A percentile compares a stretch with the other conserved stretches of the same genome.
These are phyloP conservation scores for Griposia aprilina DNA, from an alignment of 2,888 invertebrate species.

Conservation along the genomic window DNA sequence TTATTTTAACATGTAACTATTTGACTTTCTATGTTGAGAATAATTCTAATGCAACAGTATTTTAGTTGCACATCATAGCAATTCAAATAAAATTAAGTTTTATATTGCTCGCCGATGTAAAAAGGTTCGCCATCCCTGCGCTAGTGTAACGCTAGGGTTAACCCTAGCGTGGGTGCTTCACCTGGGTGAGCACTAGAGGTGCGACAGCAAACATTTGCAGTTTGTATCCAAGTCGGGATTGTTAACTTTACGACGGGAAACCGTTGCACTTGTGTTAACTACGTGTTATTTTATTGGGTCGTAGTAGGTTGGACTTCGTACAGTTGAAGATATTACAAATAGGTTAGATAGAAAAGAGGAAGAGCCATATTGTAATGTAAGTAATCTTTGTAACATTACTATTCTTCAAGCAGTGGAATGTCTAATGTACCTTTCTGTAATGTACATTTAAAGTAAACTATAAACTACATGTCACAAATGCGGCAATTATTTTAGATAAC, in stretches of 20 bases:
- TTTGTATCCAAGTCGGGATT: background rate
- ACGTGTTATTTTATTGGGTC: background rate
- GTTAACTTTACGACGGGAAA: background rate
- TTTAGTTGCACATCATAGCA: background rate
- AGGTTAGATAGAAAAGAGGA: background rate
- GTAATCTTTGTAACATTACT: background rate
- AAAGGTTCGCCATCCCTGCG: conserved; percentile 1
- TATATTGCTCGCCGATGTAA: background rate
- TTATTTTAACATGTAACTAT: background rate
- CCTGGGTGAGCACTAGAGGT: conserved; percentile 7
- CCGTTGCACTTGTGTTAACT: background rate
- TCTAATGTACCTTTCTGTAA: too few species aligned
- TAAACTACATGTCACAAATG: too few species aligned
- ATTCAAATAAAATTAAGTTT: background rate
- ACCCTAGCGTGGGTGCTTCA: background rate
- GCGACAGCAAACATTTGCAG: conserved; percentile 20
- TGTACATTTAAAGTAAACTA: too few species aligned
- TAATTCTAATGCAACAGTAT: background rate
- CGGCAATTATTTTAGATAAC: too few species aligned
- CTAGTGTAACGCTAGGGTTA: background rate
- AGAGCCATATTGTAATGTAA: background rate
- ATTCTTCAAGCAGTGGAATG: background rate
- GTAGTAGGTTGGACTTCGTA: background rate
- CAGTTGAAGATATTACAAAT: background rate
- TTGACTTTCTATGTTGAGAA: background rate